phyloP scores from a whole-genome alignment of 2,888 invertebrate species.

The Coelogynopora nodosa region DNA sequence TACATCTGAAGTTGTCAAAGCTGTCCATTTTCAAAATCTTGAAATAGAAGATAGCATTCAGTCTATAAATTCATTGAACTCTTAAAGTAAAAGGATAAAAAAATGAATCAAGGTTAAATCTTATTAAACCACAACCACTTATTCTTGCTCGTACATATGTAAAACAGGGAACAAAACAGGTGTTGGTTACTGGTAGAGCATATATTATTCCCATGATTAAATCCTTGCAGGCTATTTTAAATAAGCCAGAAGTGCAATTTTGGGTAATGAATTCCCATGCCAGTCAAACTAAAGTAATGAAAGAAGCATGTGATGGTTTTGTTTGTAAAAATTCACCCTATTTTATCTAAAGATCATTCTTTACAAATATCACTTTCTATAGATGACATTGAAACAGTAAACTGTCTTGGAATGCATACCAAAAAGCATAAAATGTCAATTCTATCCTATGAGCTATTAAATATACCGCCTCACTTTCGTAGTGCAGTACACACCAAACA shows the following conservation, averaged over 20 bases:
- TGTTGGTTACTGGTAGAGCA: background rate
- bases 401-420: background rate
- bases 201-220: background rate
- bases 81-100: background rate
- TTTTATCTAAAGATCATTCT: background rate
- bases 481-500: background rate
- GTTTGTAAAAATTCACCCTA: background rate
- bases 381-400: background rate
- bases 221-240: background rate
- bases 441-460: background rate
- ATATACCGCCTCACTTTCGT: background rate
- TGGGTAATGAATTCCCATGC: background rate
- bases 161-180: background rate
- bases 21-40: background rate
- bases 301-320: background rate
- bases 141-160: background rate
- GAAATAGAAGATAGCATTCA: background rate
- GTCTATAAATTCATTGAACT: background rate
- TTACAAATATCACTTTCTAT: background rate
- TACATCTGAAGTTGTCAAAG: background rate
- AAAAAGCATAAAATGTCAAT: background rate
- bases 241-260: background rate
- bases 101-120: background rate
- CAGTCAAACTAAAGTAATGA: background rate
- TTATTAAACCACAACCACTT: background rate